Conservation (phyloP, 2,797 vertebrate genomes). For the Caiman crocodilus region DNA sequence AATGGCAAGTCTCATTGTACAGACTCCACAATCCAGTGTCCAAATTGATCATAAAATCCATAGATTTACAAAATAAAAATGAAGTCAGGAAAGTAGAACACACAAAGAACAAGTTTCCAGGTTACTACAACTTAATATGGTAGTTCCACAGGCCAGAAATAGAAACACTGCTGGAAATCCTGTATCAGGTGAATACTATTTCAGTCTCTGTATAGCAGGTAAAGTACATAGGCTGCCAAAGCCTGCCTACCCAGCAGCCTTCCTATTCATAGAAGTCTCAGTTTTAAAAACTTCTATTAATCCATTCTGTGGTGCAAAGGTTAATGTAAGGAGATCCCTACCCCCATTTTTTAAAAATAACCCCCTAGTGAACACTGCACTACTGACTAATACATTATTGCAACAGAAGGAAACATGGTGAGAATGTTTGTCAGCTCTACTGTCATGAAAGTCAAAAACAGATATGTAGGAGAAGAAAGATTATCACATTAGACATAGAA, state of each 20-base stretch:
- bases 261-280: neutral
- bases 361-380: constrained; percentile 30
- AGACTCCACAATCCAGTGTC: neutral
- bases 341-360: constrained; percentile 34
- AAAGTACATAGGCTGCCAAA: neutral
- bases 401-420: constrained; percentile 55
- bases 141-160: neutral
- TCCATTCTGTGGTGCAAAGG: neutral
- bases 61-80: neutral
- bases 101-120: neutral
- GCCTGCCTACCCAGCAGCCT: neutral
- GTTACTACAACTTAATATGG: neutral
- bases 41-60: neutral
- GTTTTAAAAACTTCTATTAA: neutral
- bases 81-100: neutral
- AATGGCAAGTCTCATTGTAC: neutral
- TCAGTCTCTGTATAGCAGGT: neutral
- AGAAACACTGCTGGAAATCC: neutral
- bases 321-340: neutral
- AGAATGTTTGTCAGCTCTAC: constrained; percentile 67
- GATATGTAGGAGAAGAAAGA: constrained; percentile 71
- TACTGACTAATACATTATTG: constrained; percentile 47
- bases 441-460: constrained; percentile 67
- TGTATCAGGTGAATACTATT: neutral
- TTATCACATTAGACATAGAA: constrained; percentile 67